Base-by-base conservation (phyloP, 2,113 vertebrate species). In the Kobus ellipsiprymnus region DNA sequence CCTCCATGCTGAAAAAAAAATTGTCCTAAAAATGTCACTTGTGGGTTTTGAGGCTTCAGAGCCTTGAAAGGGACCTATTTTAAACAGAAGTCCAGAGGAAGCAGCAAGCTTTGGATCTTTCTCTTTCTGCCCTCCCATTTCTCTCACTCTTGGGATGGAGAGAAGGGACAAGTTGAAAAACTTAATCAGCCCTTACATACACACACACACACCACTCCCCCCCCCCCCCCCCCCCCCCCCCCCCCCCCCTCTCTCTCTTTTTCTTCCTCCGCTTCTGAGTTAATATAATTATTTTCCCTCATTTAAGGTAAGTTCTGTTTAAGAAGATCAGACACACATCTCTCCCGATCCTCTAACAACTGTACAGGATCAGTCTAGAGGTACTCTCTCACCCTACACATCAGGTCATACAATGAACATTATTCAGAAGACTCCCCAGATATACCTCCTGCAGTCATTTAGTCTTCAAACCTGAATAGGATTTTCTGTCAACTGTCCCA, bases 1-100 rank as follows among this genome's bases (percentile, higher is more conserved):
- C 59, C 93, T 97, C 86, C 52, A 90, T 17, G 46, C 27, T 81
- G 88, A 60, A 83, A 94, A 94, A 80, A 97, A 95, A 86, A 57
- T n/a, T 84, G 88, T 71, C 97, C 95, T 95, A 94, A 98, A 98
- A 95, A 98, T 97, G 96, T 98, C 90, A 95, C 98, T 98, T 98
- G 94, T 95, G 97, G 97, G 77, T 96, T 98, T 88, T 97, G 96
- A 97, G 92, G 95, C 74, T 96, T 96, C 84, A 57, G 57, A 91
- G 52, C 54, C 62, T 92, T 90, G 27, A 91, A 85, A 87, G 23
- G 87, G 78, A 33, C 82, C 71, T 91, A 90, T 96, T 98, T 97
- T 95, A 97, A 97, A 95, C 17, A 95, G 85, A 95, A 98, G 81
- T n/a, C 48, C 0, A 88, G 57, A 6, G 9, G 86, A 90, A 97